Conservation (phyloP, 2,888 invertebrate species). For the Suillia variegata region DNA sequence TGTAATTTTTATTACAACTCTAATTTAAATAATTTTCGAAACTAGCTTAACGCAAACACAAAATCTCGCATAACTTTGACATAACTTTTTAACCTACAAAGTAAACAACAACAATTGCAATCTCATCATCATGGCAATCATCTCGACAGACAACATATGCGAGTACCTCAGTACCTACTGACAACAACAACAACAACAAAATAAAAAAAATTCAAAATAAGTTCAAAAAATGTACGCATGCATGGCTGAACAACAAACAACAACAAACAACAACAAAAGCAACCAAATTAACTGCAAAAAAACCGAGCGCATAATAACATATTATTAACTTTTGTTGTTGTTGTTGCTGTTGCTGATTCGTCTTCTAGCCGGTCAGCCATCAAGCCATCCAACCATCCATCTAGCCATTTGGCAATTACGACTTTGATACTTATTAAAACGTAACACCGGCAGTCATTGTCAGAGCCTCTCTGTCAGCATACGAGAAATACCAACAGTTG, state of each 20-base stretch:
- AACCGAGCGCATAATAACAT: background rate
- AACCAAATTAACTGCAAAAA: background rate
- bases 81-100: background rate
- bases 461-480: background rate
- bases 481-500: background rate
- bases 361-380: too few species aligned
- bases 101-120: background rate
- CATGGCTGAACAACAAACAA: background rate
- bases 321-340: too few species aligned
- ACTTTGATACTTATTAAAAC: conserved; percentile 2
- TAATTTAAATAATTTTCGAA: too few species aligned
- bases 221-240: background rate
- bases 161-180: too few species aligned
- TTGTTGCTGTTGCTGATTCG: too few species aligned
- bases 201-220: background rate
- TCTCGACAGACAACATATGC: too few species aligned
- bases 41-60: background rate
- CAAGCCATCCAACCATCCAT: too few species aligned
- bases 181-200: too few species aligned
- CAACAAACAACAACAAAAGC: background rate
- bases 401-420: background rate
- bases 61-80: background rate
- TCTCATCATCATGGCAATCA: too few species aligned
- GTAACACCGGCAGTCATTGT: background rate
- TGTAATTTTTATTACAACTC: too few species aligned